Evolutionary conservation across 2,888 invertebrate species (phyloP).

Genomic region (Agrotis clavis): DNA sequence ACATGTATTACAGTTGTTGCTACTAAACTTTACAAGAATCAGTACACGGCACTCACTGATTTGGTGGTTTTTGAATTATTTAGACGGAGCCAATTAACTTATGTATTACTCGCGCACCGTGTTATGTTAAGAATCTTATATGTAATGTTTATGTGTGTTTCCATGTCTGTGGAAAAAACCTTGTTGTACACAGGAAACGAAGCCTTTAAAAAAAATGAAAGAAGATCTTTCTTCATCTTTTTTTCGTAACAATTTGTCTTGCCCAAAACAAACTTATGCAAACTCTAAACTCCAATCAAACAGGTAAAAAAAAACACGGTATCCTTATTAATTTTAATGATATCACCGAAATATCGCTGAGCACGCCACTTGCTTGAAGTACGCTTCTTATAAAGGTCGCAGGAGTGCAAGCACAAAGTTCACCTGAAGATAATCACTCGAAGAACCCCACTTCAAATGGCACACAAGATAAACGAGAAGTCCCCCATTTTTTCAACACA

Average conservation of each 20-base stretch:
- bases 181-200: no score
- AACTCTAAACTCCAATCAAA: constrained; percentile 17
- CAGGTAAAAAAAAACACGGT: constrained; percentile 58
- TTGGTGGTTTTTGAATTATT: no score
- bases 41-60: no score
- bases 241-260: neutral
- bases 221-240: no score
- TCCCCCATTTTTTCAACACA: constrained; percentile 77
- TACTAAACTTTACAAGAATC: no score
- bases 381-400: constrained; percentile 85
- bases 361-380: constrained; percentile 79
- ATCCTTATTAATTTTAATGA: constrained; percentile 88
- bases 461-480: constrained; percentile 85
- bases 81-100: no score
- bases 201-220: no score
- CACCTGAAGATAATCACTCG: constrained; percentile 84
- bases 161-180: no score
- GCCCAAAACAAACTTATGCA: neutral
- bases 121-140: no score
- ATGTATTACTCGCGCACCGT: no score
- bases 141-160: no score
- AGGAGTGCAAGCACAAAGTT: constrained; percentile 80
- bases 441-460: constrained; percentile 83
- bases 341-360: constrained; percentile 86
- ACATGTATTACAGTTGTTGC: no score